Percentiles rank a stretch among this genome's conserved stretches.
phyloP scores from a whole-genome alignment of 1,140 invertebrate species.

The Geopemphigus sp. region DNA sequence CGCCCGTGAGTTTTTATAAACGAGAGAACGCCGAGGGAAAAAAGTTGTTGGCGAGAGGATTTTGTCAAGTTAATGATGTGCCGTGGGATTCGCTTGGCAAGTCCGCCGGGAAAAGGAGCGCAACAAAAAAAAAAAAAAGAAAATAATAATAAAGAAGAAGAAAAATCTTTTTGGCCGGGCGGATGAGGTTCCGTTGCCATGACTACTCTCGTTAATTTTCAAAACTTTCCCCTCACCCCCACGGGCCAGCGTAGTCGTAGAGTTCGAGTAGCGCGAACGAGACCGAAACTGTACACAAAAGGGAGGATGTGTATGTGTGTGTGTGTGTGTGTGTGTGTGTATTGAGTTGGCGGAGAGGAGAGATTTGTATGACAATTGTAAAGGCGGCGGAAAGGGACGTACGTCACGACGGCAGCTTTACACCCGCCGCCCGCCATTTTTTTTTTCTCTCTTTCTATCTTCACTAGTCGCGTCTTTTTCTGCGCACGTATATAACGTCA shows the following conservation, averaged over 20 bases:
- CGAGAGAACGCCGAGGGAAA: not conserved
- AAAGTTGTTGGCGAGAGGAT: conserved; percentile 44
- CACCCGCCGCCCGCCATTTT: conserved; percentile 19
- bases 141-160: not conserved
- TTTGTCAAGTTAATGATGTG: conserved; percentile 49
- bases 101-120: conserved; percentile 24
- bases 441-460: not conserved
- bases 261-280: too few relatives aligned
- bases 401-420: conserved; percentile 18
- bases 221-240: conserved; percentile 34
- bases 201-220: conserved; percentile 45
- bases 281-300: too few relatives aligned
- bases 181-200: conserved; percentile 18
- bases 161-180: conserved; percentile 3
- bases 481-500: too few relatives aligned
- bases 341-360: too few relatives aligned
- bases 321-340: too few relatives aligned
- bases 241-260: too few relatives aligned
- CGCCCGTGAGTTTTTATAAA: not conserved
- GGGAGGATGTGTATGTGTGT: too few relatives aligned
- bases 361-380: conserved; percentile 22
- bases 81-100: conserved; percentile 27
- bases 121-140: conserved; percentile 4
- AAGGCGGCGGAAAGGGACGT: not conserved
- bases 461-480: not conserved